Conservation (phyloP, 64 coral and sea anemone genomes). For the Cladopsammia gracilis region DNA sequence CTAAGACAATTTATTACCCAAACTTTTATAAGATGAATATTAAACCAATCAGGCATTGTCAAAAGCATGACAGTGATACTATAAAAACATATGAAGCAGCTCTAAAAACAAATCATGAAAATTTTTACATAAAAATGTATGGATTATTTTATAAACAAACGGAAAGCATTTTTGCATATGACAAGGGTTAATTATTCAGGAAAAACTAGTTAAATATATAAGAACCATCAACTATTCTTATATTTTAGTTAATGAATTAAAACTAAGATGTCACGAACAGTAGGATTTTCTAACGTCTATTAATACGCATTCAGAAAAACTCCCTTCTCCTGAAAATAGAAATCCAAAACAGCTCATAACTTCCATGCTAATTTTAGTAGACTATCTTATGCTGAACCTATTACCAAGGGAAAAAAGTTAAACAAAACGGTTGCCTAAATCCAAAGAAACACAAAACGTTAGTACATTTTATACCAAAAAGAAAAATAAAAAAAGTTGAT, state of each 20-base stretch:
- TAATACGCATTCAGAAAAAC: too few species aligned
- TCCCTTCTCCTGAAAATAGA: too few species aligned
- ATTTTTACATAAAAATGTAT: conserved; percentile 43
- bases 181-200: too few species aligned
- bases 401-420: too few species aligned
- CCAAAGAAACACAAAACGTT: too few species aligned
- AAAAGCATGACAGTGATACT: conserved; percentile 40
- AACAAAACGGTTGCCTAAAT: too few species aligned
- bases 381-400: neutral
- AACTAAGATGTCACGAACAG: too few species aligned
- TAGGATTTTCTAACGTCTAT: too few species aligned
- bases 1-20: conserved; percentile 60
- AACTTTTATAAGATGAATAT: conserved; percentile 58
- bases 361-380: neutral
- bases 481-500: neutral
- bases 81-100: conserved; percentile 48
- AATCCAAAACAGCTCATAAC: conserved; percentile 5
- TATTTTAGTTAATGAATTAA: too few species aligned
- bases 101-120: conserved; percentile 24
- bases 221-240: too few species aligned
- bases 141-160: conserved; percentile 54
- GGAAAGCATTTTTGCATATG: conserved; percentile 36
- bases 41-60: conserved; percentile 34
- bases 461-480: conserved; percentile 5
- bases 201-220: too few species aligned